A percentile compares a stretch with the other conserved stretches of the same genome.
Conservation (phyloP, 2,888 invertebrate genomes). For the Physocephala rufipes region DNA sequence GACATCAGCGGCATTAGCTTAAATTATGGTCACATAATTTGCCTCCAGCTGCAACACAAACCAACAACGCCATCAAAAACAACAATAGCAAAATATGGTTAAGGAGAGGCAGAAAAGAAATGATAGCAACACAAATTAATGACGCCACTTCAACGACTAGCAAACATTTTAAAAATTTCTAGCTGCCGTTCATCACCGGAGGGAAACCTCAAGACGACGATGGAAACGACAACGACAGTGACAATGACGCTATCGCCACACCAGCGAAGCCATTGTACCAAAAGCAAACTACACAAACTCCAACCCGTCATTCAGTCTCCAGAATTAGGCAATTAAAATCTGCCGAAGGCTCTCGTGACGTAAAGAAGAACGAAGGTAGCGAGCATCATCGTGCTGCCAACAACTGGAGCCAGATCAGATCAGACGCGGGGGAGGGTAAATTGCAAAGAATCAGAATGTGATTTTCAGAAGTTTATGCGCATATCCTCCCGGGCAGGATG, state of each 20-base stretch:
- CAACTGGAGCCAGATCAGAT: constrained; percentile 37
- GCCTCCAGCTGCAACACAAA: constrained; percentile 51
- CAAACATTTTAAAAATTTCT: constrained; percentile 56
- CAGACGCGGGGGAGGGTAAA: too few relatives aligned
- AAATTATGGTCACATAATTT: constrained; percentile 63
- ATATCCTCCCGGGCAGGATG: not conserved
- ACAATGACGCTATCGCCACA: constrained; percentile 45
- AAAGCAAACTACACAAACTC: constrained; percentile 36
- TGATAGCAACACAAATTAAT: constrained; percentile 53
- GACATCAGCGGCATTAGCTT: constrained; percentile 63
- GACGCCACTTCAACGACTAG: constrained; percentile 55
- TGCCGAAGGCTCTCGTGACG: constrained; percentile 58
- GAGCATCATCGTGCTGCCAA: constrained; percentile 45
- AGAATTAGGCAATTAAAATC: constrained; percentile 66
- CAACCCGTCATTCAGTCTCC: constrained; percentile 61
- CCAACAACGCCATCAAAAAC: constrained; percentile 26
- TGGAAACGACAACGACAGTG: constrained; percentile 2
- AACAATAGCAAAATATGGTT: constrained; percentile 11
- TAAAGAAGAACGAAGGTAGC: constrained; percentile 25
- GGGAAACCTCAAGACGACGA: constrained; percentile 32
- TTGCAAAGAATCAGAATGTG: too few relatives aligned
- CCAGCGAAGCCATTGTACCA: constrained; percentile 36
- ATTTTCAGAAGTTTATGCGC: not conserved
- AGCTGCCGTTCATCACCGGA: constrained; percentile 58
- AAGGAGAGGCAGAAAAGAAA: constrained; percentile 50